Evolutionary conservation across 1,140 invertebrate species (phyloP), one percentile per base, ranked within the genome.

Genomic region (Nymphalis io): DNA sequence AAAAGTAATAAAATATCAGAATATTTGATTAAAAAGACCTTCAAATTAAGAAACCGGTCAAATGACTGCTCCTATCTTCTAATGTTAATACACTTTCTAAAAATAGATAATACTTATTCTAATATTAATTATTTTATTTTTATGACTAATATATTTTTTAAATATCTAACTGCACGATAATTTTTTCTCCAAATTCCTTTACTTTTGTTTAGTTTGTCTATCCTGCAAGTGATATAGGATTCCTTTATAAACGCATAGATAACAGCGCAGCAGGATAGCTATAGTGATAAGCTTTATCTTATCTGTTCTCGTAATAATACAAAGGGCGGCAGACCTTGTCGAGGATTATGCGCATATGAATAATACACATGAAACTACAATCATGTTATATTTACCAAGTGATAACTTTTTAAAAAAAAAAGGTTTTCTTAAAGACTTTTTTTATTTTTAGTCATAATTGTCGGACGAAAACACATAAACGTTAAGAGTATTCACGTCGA

Each of bases 251-350:
- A 16, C 27, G 63, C 23, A 58, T 65, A 60, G 64, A 68, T 60
- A 68, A 68, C 27, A 33, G 27, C 58, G 42, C 57, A 57, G 40
- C 57, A 38, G 55, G 55, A 59, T 42, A 67, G 57, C 42, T 42
- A 68, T 60, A 27, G 33, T 51, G 68, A 65, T 70, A 70, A 65
- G 62, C 57, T 60, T 42, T 70, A 70, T 70, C 69, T 70, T 70
- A 65, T 70, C 69, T 16, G 20, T 60, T 16, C 61, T 60, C 60
- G 44, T 65, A 48, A 60, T 53, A 53, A 68, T 46, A 60, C 58
- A 68, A 68, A 68, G 66, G 66, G n/a, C 55, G 20, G 42, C 39
- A 53, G 62, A 65, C 55, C 64, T 60, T 67, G 57, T 60, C 55
- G 48, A 60, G 64, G 57, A 67, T 51, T 44, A 67, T 23, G 18